phyloP scores from a whole-genome alignment of 2,113 vertebrate species.

The Mobula hypostoma region DNA sequence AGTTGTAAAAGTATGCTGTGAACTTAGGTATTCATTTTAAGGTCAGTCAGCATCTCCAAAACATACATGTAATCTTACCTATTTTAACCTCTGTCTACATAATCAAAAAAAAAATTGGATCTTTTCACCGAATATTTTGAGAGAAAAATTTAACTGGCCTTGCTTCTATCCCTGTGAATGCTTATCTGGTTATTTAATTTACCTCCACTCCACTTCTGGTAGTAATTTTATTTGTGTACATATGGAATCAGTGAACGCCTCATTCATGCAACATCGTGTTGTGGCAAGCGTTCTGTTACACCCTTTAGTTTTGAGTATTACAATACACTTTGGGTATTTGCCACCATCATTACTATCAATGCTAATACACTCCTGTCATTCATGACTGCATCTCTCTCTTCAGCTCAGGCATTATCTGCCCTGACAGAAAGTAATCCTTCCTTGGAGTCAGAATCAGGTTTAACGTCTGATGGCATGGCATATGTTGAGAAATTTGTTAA shows the following conservation, averaged over 20 bases:
- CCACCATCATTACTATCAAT: neutral
- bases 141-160: neutral
- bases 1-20: constrained; percentile 24
- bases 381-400: neutral
- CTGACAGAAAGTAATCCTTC: neutral
- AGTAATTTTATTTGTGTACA: neutral
- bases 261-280: neutral
- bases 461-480: too few relatives aligned
- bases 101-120: neutral
- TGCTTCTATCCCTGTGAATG: neutral
- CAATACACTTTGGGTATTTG: too few relatives aligned
- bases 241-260: neutral
- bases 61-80: neutral
- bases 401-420: neutral
- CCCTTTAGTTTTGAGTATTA: neutral
- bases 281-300: neutral
- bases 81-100: neutral
- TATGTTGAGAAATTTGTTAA: too few relatives aligned
- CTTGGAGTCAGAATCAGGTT: too few relatives aligned
- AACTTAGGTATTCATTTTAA: constrained; percentile 24
- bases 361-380: neutral
- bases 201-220: neutral
- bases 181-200: neutral
- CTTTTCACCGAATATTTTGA: neutral
- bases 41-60: constrained; percentile 2